Evolutionary conservation across 92 coral and sea anemone genomes (phyloP).

Genomic region (Phenganax stokvisi): DNA sequence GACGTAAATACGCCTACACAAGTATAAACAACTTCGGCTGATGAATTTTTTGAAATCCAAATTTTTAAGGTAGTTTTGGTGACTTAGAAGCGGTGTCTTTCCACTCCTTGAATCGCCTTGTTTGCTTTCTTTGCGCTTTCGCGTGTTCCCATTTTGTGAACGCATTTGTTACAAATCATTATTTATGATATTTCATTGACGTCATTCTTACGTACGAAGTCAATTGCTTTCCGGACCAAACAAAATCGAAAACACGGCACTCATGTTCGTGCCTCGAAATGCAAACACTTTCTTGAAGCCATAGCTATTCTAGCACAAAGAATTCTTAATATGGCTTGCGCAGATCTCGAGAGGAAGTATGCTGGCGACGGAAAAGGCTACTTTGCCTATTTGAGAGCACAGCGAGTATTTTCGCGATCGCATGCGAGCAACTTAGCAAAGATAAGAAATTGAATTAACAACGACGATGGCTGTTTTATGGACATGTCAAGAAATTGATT

Average conservation of each 20-base stretch:
- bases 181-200: conserved; percentile 18
- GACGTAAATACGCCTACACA: conserved; percentile 16
- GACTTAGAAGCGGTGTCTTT: background rate
- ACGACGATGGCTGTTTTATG: background rate
- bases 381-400: background rate
- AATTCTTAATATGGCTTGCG: background rate
- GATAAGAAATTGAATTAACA: background rate
- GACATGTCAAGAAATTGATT: background rate
- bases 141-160: background rate
- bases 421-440: background rate
- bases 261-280: background rate
- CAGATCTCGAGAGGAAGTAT: background rate
- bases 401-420: background rate
- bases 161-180: background rate
- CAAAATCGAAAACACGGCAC: conserved; percentile 1
- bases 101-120: background rate
- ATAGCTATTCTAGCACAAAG: background rate
- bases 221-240: conserved; percentile 26
- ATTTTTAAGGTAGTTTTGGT: background rate
- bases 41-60: background rate
- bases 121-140: background rate
- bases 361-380: background rate
- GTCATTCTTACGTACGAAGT: conserved; percentile 17
- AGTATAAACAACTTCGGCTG: conserved; percentile 4
- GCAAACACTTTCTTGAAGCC: background rate